Percentiles rank a stretch among this genome's conserved stretches.
phyloP scores from a whole-genome alignment of 1,140 invertebrate species.

The Penaeus indicus region DNA sequence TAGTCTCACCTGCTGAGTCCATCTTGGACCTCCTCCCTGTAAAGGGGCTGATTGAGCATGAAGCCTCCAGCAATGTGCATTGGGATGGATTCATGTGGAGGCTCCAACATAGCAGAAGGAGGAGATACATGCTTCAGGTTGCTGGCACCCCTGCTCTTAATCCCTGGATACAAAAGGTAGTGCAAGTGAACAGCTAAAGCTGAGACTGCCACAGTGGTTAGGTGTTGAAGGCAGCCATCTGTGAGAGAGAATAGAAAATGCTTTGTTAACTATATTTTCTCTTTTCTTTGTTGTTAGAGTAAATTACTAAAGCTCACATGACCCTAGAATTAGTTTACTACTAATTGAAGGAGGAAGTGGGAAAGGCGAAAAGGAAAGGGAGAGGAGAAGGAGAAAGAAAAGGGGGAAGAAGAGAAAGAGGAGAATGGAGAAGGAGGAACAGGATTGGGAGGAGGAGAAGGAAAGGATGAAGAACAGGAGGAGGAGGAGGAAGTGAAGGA shows the following conservation, averaged over 20 bases:
- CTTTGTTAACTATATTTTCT: too few species aligned
- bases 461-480: too few species aligned
- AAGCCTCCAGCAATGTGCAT: background rate
- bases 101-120: background rate
- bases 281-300: too few species aligned
- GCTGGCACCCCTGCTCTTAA: background rate
- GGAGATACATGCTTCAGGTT: background rate
- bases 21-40: slow-evolving; percentile 33
- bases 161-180: slow-evolving; percentile 32
- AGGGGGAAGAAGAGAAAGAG: too few species aligned
- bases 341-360: too few species aligned
- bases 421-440: too few species aligned
- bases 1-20: slow-evolving; percentile 30
- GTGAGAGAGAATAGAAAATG: background rate
- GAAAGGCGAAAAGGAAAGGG: too few species aligned
- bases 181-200: slow-evolving; percentile 45
- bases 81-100: slow-evolving; percentile 20
- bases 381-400: too few species aligned
- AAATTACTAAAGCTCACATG: too few species aligned
- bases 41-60: slow-evolving; percentile 29
- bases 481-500: too few species aligned
- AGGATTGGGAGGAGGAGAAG: too few species aligned
- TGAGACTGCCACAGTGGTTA: slow-evolving; percentile 47
- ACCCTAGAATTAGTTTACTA: too few species aligned
- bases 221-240: slow-evolving; percentile 50